Evolutionary conservation across 2,888 invertebrate species (phyloP).

Genomic region (Ceramica pisi): DNA sequence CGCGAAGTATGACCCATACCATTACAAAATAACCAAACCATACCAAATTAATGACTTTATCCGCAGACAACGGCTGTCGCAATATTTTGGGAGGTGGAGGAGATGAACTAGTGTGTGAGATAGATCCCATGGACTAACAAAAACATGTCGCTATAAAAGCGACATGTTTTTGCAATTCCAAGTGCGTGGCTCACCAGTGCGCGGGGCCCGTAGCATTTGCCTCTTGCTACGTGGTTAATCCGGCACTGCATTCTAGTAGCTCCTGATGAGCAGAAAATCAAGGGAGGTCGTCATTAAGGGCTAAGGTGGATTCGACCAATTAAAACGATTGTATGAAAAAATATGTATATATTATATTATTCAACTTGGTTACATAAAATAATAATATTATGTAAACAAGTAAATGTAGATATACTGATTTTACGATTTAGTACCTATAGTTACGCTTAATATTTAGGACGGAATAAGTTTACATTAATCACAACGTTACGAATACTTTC

Average conservation of each 20-base stretch:
- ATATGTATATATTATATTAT: slow-evolving; percentile 62
- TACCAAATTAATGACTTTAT: too few relatives aligned
- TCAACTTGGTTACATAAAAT: slow-evolving; percentile 59
- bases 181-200: too few relatives aligned
- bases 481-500: slow-evolving; percentile 63
- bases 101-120: too few relatives aligned
- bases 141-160: too few relatives aligned
- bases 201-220: too few relatives aligned
- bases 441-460: slow-evolving; percentile 62
- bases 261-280: neutral
- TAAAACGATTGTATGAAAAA: slow-evolving; percentile 25
- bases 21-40: too few relatives aligned
- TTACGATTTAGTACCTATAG: slow-evolving; percentile 43
- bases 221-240: too few relatives aligned
- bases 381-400: slow-evolving; percentile 53
- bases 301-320: slow-evolving; percentile 8
- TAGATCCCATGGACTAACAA: too few relatives aligned
- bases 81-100: too few relatives aligned
- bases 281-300: neutral
- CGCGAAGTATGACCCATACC: too few relatives aligned
- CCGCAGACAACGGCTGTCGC: too few relatives aligned
- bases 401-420: slow-evolving; percentile 39
- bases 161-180: too few relatives aligned
- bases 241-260: neutral
- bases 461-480: slow-evolving; percentile 67